A percentile compares a stretch with the other conserved stretches of the same genome.
Conservation (phyloP, 2,888 invertebrate species). For the Ecliptopera silaceata region DNA sequence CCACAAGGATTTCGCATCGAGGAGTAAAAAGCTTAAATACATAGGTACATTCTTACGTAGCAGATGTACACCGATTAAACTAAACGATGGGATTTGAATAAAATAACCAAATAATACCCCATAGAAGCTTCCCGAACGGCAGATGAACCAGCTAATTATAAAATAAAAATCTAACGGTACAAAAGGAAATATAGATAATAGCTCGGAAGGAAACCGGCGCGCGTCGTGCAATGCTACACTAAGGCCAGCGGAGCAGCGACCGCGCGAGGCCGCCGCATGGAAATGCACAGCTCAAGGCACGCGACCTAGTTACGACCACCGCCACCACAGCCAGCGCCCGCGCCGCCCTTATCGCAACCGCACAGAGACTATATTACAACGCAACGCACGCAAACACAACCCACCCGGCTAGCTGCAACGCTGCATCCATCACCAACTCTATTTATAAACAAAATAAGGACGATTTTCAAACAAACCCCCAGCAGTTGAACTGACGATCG, state of each 20-base stretch:
- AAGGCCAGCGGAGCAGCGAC: conserved; percentile 71
- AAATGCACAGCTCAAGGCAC: conserved; percentile 76
- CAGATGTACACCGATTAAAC: neutral
- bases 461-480: conserved; percentile 38
- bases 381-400: conserved; percentile 32
- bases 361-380: conserved; percentile 42
- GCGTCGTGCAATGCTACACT: conserved; percentile 52
- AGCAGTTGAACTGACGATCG: conserved; percentile 42
- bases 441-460: conserved; percentile 40
- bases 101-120: neutral
- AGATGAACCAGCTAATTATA: conserved; percentile 19
- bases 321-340: conserved; percentile 38
- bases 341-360: conserved; percentile 42
- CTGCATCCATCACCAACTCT: conserved; percentile 44
- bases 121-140: neutral
- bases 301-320: conserved; percentile 67
- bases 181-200: conserved; percentile 59
- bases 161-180: conserved; percentile 38
- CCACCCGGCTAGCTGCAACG: conserved; percentile 38
- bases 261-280: conserved; percentile 74
- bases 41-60: too few relatives aligned
- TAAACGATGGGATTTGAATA: neutral
- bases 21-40: too few relatives aligned
- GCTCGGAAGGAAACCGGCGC: conserved; percentile 73
- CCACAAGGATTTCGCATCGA: too few relatives aligned